Base-by-base conservation (phyloP, 2,113 vertebrate species). In the Podarcis muralis region DNA sequence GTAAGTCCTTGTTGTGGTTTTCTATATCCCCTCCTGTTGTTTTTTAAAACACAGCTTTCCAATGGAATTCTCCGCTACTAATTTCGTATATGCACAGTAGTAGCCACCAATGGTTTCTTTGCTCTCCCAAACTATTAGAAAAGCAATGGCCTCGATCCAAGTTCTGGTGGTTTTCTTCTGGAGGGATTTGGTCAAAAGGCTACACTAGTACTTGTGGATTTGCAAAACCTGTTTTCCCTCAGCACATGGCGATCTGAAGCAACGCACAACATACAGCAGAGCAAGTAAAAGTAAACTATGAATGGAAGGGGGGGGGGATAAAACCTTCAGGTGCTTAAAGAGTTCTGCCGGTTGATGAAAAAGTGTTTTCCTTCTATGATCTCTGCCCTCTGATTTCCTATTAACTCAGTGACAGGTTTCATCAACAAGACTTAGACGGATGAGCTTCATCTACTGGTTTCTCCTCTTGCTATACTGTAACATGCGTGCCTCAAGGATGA, bases 221-320 rank as follows among this genome's bases (percentile, higher is more conserved):
- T 53, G 48, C 81, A 93, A 94, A 94, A 89, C 88, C 92, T 93
- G 90, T 89, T 89, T 93, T 89, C 92, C 89, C 88, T 82, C 81
- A 83, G 83, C 86, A 88, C 40, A 35, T 74, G 4, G 82, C 88
- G 81, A 65, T 74, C 93, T 71, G 81, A 94, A 87, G 90, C 92
- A 94, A 94, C 88, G 86, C 57, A 89, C 83, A 37, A 92, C 89
- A 84, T 88, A 81, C 77, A 87, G 92, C 88, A 40, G 92, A 92
- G 76, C 65, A 76, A 95, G 93, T 94, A 93, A 95, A 95, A 95
- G 93, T 93, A 93, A 94, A 86, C 89, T 91, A 82, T 78, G 88
- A 81, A 90, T 88, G 72, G 48, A 57, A 89, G 85, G 71, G 57
- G 92, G 89, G 37, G 20, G 8, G 37, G 91, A 48, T 0, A 0